These are phyloP conservation scores for Indicator indicator DNA, from an alignment of 2,113 vertebrate genomes.

Conservation along the genomic window DNA sequence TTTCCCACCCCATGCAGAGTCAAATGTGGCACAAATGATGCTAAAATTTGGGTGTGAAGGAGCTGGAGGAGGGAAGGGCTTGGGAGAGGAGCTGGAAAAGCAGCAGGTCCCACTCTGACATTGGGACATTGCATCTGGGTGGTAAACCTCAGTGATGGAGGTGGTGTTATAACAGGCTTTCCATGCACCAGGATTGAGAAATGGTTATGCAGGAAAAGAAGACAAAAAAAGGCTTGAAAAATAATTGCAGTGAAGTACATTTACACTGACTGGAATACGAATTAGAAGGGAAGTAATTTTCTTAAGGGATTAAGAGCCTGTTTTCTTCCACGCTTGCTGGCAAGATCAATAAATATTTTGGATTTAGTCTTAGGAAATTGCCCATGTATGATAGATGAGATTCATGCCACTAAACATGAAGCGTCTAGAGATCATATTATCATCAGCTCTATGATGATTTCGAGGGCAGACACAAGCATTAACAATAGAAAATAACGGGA, in stretches of 20 bases:
- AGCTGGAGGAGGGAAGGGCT: not conserved
- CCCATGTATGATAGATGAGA: conserved; percentile 38
- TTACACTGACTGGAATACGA: conserved; percentile 63
- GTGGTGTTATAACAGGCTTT: not conserved
- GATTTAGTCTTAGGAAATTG: conserved; percentile 52
- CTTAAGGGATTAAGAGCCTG: conserved; percentile 41
- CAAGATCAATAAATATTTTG: conserved; percentile 67
- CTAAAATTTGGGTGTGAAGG: not conserved
- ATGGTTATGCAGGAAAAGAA: conserved; percentile 27
- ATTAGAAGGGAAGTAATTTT: conserved; percentile 65
- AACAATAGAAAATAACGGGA: conserved; percentile 24
- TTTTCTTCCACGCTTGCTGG: conserved; percentile 20
- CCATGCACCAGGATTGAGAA: not conserved
- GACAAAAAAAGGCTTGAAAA: conserved; percentile 32
- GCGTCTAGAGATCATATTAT: conserved; percentile 38
- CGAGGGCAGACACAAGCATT: not conserved
- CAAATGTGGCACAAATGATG: not conserved
- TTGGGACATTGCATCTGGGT: not conserved
- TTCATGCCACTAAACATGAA: conserved; percentile 1
- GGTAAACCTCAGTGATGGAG: not conserved
- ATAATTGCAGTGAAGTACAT: conserved; percentile 20
- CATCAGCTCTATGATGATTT: conserved; percentile 40
- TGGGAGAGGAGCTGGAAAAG: not conserved
- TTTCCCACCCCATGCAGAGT: not conserved
- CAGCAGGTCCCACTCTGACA: not conserved